Evolutionary conservation across 2,113 vertebrate genomes (phyloP).

Genomic region (Anolis carolinensis): DNA sequence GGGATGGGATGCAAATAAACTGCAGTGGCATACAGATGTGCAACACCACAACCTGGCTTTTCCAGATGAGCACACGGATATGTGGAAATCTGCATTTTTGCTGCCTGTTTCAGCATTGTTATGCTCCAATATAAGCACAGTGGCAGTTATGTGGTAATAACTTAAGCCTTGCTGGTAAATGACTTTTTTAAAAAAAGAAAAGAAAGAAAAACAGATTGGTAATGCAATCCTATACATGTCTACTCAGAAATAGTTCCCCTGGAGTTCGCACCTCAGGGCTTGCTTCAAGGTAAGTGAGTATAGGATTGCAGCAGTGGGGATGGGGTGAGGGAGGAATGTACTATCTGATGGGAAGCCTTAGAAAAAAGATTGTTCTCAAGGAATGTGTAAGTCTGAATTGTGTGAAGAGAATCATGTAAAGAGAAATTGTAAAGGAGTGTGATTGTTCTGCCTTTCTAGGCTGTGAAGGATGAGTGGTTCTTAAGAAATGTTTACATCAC

Average conservation of each 20-base stretch:
- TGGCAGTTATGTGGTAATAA: constrained; percentile 51
- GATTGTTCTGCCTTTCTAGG: too few species aligned
- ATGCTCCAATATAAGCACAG: constrained; percentile 25
- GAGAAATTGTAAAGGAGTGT: constrained; percentile 23
- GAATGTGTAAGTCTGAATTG: too few species aligned
- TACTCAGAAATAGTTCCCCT: not conserved
- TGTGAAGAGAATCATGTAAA: not conserved
- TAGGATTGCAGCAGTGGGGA: constrained; percentile 24
- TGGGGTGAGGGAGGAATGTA: constrained; percentile 44
- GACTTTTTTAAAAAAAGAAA: constrained; percentile 37
- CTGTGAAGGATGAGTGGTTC: constrained; percentile 15
- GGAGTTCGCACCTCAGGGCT: not conserved
- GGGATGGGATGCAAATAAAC: constrained; percentile 27
- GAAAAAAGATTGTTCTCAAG: not conserved
- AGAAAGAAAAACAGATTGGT: constrained; percentile 27
- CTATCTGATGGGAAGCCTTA: not conserved
- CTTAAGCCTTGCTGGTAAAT: constrained; percentile 49
- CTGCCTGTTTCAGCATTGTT: constrained; percentile 41
- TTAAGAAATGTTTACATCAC: constrained; percentile 41
- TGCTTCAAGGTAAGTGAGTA: constrained; percentile 30
- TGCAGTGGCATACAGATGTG: constrained; percentile 54
- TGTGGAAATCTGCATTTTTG: constrained; percentile 16
- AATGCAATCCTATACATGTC: not conserved
- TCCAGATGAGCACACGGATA: constrained; percentile 38
- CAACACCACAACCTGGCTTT: constrained; percentile 49